Evolutionary conservation across 2,797 vertebrate species (phyloP).

Genomic region (Hemibagrus guttatus): DNA sequence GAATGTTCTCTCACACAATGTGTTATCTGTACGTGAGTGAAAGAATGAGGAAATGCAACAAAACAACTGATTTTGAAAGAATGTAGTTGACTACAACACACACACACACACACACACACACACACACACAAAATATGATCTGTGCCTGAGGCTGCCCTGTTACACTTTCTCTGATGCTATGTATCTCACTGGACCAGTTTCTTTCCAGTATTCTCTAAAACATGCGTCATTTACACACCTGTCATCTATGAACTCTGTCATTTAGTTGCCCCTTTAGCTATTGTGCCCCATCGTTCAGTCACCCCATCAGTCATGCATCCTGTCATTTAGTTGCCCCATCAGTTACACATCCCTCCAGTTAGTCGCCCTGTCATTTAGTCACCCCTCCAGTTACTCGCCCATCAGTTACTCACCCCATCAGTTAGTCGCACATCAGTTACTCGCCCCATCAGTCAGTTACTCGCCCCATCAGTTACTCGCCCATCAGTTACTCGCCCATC

Average conservation of each 20-base stretch:
- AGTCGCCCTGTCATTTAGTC: too few species aligned
- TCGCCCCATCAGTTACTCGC: too few species aligned
- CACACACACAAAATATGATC: neutral
- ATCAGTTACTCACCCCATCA: too few species aligned
- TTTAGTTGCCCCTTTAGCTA: neutral
- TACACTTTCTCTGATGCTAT: neutral
- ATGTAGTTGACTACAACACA: neutral
- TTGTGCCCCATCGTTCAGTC: too few species aligned
- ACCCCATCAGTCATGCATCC: too few species aligned
- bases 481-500: fast-evolving
- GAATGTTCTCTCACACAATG: neutral
- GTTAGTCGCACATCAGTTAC: too few species aligned
- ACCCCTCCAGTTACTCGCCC: too few species aligned
- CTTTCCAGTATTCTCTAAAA: neutral
- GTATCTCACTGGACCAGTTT: neutral
- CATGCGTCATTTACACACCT: neutral
- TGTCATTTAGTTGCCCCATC: too few species aligned
- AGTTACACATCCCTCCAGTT: too few species aligned
- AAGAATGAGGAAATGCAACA: neutral
- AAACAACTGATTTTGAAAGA: neutral
- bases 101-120: neutral
- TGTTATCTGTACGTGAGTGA: neutral
- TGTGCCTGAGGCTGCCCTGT: neutral
- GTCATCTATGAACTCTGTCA: too few species aligned
- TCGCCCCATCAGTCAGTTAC: too few species aligned